Evolutionary conservation across 1,140 invertebrate species (phyloP).

Genomic region (Drosophila pseudoananassae): DNA sequence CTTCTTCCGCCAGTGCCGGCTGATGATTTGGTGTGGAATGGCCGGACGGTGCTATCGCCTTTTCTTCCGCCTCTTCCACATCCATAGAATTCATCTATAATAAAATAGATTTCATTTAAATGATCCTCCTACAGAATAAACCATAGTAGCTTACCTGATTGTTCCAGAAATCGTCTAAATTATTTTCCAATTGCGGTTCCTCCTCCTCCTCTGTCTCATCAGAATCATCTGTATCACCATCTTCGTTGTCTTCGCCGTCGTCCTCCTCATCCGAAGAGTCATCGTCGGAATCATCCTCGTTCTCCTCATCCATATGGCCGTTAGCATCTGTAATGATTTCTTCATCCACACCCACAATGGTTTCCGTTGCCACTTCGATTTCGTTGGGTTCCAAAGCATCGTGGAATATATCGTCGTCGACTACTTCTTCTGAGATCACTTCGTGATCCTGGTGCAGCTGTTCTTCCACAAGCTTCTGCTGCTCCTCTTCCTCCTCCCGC

Average conservation of each 20-base stretch:
- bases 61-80: slow-evolving; percentile 10
- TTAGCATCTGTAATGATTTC: slow-evolving; percentile 38
- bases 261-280: slow-evolving; percentile 15
- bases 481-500: slow-evolving; percentile 10
- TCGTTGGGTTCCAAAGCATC: slow-evolving; percentile 47
- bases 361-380: slow-evolving; percentile 54
- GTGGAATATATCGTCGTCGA: slow-evolving; percentile 40
- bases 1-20: neutral
- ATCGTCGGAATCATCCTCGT: slow-evolving; percentile 14
- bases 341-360: slow-evolving; percentile 52
- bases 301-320: slow-evolving; percentile 31
- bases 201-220: slow-evolving; percentile 22
- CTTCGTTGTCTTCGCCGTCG: slow-evolving; percentile 9
- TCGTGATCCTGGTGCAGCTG: slow-evolving; percentile 5
- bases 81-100: slow-evolving; percentile 29
- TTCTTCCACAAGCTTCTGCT: slow-evolving; percentile 6
- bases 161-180: slow-evolving; percentile 28
- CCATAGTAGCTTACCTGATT: slow-evolving; percentile 25
- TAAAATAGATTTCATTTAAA: neutral
- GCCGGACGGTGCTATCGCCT: slow-evolving; percentile 30
- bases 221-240: neutral
- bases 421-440: slow-evolving; percentile 10
- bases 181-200: slow-evolving; percentile 15
- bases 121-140: neutral
- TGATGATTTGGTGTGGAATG: slow-evolving; percentile 48